Evolutionary conservation across 1,140 invertebrate species (phyloP).

Genomic region (Uloborus diversus): DNA sequence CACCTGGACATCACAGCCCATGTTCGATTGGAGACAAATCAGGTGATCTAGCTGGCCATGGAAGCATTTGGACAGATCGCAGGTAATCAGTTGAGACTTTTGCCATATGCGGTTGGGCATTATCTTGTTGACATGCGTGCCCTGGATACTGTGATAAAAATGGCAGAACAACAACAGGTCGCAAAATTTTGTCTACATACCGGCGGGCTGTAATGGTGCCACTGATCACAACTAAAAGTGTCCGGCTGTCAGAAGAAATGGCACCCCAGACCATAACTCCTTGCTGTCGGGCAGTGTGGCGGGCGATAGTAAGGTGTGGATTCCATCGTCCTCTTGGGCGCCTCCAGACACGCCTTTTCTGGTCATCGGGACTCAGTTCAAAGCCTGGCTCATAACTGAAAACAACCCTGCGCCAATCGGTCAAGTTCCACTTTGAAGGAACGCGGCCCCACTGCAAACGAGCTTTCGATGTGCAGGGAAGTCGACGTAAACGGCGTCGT

Average conservation of each 20-base stretch:
- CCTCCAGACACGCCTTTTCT: neutral
- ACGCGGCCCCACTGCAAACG: conserved; percentile 2
- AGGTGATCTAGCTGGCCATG: neutral
- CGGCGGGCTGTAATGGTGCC: neutral
- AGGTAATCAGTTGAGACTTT: neutral
- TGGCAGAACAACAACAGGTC: neutral
- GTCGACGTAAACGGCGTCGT: neutral
- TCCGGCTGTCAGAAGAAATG: neutral
- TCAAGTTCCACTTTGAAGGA: conserved; percentile 19
- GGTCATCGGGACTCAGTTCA: conserved; percentile 13
- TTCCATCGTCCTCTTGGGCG: neutral
- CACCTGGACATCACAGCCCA: neutral
- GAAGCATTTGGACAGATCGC: neutral
- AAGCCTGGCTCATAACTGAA: conserved; percentile 4
- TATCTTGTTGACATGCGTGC: conserved; percentile 7
- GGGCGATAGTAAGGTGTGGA: neutral
- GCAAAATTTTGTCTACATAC: neutral
- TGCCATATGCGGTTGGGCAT: neutral
- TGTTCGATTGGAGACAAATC: neutral
- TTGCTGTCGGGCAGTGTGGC: neutral
- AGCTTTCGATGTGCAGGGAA: neutral
- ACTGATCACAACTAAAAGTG: neutral
- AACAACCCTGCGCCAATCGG: conserved; percentile 4
- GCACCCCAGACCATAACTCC: neutral
- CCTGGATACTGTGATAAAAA: neutral